A percentile compares a stretch with the other conserved stretches of the same genome.
Conservation (phyloP, 2,797 vertebrate species). For the Nasua narica region DNA sequence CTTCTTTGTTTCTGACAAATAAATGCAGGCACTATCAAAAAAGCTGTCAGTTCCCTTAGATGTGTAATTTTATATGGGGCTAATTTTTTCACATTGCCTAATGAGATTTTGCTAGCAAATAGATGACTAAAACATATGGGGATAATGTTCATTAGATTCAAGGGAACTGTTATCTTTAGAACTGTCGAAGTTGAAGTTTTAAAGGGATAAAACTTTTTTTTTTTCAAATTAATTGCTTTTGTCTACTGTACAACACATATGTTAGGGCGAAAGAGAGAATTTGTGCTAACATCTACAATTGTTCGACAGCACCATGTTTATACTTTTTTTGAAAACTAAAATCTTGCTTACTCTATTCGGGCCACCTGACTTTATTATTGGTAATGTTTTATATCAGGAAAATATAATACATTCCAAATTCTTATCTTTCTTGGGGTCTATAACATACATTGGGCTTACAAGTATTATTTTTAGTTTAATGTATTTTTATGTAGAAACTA, state of each 20-base stretch:
- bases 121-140: slow-evolving; percentile 54
- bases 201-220: slow-evolving; percentile 37
- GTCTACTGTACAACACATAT: slow-evolving; percentile 34
- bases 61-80: slow-evolving; percentile 22
- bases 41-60: slow-evolving; percentile 27
- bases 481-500: not conserved
- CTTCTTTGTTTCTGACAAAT: slow-evolving; percentile 8
- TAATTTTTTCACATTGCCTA: slow-evolving; percentile 61
- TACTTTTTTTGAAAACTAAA: not conserved
- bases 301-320: slow-evolving; percentile 13
- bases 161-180: slow-evolving; percentile 50
- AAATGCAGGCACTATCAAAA: not conserved
- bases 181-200: slow-evolving; percentile 57
- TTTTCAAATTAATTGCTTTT: slow-evolving; percentile 55
- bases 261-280: slow-evolving; percentile 35
- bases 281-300: slow-evolving; percentile 7
- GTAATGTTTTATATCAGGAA: not conserved
- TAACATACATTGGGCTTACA: not conserved
- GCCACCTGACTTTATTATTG: not conserved
- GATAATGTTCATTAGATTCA: slow-evolving; percentile 47
- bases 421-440: not conserved
- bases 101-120: slow-evolving; percentile 68
- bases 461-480: not conserved
- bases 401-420: not conserved
- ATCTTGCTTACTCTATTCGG: not conserved